Evolutionary conservation across 1,140 invertebrate genomes (phyloP).

Genomic region (Drosophila dunni): DNA sequence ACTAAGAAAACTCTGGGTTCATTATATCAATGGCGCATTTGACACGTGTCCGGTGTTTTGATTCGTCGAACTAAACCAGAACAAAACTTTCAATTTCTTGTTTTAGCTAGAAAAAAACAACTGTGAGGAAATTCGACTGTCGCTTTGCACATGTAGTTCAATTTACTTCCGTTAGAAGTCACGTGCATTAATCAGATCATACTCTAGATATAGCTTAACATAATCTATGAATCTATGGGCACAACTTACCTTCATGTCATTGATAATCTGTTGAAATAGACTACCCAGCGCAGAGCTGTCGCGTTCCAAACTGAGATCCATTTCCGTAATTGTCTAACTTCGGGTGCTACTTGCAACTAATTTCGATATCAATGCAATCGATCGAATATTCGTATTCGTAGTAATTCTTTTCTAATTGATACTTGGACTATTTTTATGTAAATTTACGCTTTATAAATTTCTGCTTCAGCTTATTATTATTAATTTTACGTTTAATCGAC

Average conservation of each 20-base stretch:
- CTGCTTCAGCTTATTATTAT: conserved; percentile 34
- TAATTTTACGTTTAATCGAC: conserved; percentile 56
- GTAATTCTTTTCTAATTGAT: conserved; percentile 3
- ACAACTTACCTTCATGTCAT: conserved; percentile 92
- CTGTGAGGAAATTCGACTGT: conserved; percentile 25
- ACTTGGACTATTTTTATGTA: not conserved
- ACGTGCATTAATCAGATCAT: conserved; percentile 2
- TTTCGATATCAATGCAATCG: conserved; percentile 39
- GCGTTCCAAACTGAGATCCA: conserved; percentile 90
- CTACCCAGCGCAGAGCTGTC: conserved; percentile 92
- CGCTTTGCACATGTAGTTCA: conserved; percentile 29
- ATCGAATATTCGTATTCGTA: conserved; percentile 46
- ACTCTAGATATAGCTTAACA: not conserved
- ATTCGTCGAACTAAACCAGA: conserved; percentile 31
- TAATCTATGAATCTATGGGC: not conserved
- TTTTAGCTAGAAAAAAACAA: conserved; percentile 27
- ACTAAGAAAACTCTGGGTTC: conserved; percentile 1
- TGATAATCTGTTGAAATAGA: conserved; percentile 93
- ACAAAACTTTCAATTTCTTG: conserved; percentile 46
- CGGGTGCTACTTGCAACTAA: conserved; percentile 33
- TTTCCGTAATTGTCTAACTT: conserved; percentile 67
- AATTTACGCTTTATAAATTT: conserved; percentile 19
- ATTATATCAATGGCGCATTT: conserved; percentile 12
- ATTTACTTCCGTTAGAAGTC: conserved; percentile 32
- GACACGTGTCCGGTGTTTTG: conserved; percentile 34